Evolutionary conservation across 2,797 vertebrate species (phyloP), one percentile per base, ranked within the genome.

Genomic region (Epinephelus malabaricus): DNA sequence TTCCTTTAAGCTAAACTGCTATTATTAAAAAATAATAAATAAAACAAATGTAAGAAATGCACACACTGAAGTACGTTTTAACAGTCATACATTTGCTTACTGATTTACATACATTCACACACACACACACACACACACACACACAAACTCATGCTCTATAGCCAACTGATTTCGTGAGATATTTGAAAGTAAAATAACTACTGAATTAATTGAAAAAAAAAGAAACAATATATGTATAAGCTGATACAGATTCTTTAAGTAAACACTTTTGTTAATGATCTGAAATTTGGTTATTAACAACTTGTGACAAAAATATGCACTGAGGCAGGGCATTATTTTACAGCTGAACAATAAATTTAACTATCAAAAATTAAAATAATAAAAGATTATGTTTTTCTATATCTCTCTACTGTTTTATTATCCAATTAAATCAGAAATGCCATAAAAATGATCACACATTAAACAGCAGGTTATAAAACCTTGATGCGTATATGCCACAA

Each of bases 401-500:
- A 3, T 15, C 21, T 66, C 6, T 21, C 19, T 11, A 12, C 1
- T 58, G 17, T 50, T 67, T 40, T 51, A 12, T 11, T 12, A 47
- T 34, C 25, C 25, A 55, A 23, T 55, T 17, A 67, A 54, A 1
- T 30, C 14, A 53, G 1, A 21, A 5, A 51, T 70, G 55, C 17
- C 5, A 63, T 27, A 13, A 45, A 45, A 12, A 7, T 13, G 6
- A 45, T 54, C n/a, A 68, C 11, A 60, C 38, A 62, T 81, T 14
- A 27, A 55, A 60, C 17, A 60, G 21, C 19, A 34, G 53, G 59
- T 15, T 60, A 60, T 58, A 27, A 61, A 60, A 62, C 11, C 25
- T 0, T 25, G 25, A 54, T 7, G 40, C 14, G n/a, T 25, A 45
- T 21, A 45, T 21, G 6, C 1, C 25, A 53, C 17, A 68, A 27